Conservation (phyloP, 2,797 vertebrate species). For the Pelobates cultripes region DNA sequence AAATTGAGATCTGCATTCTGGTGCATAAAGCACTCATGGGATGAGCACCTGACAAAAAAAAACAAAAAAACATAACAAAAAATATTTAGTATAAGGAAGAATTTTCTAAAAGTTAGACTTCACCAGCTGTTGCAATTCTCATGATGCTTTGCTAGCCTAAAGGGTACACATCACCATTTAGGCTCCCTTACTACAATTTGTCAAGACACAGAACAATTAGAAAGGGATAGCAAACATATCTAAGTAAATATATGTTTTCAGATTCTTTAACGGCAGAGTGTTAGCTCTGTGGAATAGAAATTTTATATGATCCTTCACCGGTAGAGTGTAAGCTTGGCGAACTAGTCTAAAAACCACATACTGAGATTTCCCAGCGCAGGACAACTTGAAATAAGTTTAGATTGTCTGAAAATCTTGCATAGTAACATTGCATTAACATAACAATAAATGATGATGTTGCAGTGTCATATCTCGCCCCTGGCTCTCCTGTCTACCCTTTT, state of each 20-base stretch:
- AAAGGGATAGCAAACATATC: no score
- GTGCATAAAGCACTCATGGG: neutral
- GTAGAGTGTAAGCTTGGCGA: neutral
- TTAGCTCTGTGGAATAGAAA: neutral
- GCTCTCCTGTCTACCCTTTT: conserved; percentile 30
- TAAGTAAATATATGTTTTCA: no score
- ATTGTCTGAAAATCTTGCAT: neutral
- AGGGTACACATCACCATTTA: no score
- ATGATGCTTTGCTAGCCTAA: no score
- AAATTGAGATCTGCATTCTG: neutral
- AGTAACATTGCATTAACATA: conserved; percentile 20
- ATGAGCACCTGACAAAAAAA: no score
- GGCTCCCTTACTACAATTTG: no score
- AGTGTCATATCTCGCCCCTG: conserved; percentile 24
- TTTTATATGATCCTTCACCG: neutral
- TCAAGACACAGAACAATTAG: no score
- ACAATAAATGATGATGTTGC: conserved; percentile 36
- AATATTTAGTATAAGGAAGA: no score
- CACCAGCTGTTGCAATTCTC: no score
- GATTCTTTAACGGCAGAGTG: no score
- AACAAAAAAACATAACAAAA: no score
- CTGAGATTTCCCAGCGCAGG: conserved; percentile 1
- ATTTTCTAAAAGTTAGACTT: no score
- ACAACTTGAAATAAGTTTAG: conserved; percentile 25
- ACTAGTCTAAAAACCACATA: neutral